Conservation (phyloP, 2,888 invertebrate species). For the Campoletis raptor region DNA sequence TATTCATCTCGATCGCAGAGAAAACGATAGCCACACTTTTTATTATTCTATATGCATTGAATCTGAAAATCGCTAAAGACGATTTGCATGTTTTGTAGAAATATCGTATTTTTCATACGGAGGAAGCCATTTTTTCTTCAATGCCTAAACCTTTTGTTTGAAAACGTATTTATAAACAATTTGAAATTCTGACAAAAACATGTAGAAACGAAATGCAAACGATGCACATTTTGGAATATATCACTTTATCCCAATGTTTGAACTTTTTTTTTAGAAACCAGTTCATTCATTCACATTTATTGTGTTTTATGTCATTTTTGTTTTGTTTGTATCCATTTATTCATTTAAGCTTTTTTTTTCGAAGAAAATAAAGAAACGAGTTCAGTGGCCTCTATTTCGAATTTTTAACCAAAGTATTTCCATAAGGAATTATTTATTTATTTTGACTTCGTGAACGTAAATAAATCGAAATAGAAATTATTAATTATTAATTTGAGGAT, state of each 20-base stretch:
- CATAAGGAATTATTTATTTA: background rate
- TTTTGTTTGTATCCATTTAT: background rate
- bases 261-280: background rate
- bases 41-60: constrained; percentile 21
- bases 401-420: background rate
- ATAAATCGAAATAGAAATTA: no score
- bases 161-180: background rate
- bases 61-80: constrained; percentile 14
- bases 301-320: background rate
- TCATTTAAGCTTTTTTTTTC: no score
- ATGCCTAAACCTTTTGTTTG: background rate
- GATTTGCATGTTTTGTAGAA: background rate
- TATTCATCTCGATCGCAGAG: constrained; percentile 43
- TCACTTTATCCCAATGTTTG: background rate
- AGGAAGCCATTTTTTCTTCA: background rate
- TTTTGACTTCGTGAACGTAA: background rate
- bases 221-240: background rate
- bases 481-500: no score
- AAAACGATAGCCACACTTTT: constrained; percentile 29
- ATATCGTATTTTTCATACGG: background rate
- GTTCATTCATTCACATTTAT: background rate
- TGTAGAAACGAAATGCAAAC: background rate
- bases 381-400: background rate
- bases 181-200: background rate
- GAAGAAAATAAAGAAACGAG: background rate